Conservation (phyloP, 2,113 vertebrate genomes). For the Anhinga anhinga region DNA sequence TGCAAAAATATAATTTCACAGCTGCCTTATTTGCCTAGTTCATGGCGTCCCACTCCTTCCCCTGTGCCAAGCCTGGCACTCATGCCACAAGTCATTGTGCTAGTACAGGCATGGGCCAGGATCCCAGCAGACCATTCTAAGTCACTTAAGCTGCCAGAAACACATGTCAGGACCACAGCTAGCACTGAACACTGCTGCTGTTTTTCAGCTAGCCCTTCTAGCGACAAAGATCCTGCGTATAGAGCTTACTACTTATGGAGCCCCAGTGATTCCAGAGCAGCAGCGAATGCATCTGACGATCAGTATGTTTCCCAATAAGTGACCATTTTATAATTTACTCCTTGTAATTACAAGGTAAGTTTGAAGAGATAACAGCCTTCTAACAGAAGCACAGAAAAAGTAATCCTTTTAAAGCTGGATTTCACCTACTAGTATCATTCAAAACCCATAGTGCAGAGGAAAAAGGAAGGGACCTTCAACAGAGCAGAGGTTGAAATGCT, state of each 20-base stretch:
- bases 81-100: not conserved
- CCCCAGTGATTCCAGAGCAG: not conserved
- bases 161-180: not conserved
- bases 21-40: not conserved
- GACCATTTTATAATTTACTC: not conserved
- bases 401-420: not conserved
- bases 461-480: not conserved
- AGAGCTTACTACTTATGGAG: not conserved
- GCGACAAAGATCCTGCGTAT: not conserved
- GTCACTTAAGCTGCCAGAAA: not conserved
- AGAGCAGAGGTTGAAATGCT: not conserved
- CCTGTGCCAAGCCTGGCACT: not conserved
- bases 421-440: not conserved
- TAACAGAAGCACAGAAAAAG: not conserved
- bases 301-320: not conserved
- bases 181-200: not conserved
- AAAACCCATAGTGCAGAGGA: not conserved
- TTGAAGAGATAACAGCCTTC: not conserved
- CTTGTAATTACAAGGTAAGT: not conserved
- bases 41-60: not conserved
- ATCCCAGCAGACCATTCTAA: not conserved
- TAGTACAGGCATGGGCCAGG: not conserved
- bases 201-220: not conserved
- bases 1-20: not conserved
- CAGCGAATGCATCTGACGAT: not conserved